phyloP scores from a whole-genome alignment of 1,140 invertebrate species.

The Aphaenogaster floridana region DNA sequence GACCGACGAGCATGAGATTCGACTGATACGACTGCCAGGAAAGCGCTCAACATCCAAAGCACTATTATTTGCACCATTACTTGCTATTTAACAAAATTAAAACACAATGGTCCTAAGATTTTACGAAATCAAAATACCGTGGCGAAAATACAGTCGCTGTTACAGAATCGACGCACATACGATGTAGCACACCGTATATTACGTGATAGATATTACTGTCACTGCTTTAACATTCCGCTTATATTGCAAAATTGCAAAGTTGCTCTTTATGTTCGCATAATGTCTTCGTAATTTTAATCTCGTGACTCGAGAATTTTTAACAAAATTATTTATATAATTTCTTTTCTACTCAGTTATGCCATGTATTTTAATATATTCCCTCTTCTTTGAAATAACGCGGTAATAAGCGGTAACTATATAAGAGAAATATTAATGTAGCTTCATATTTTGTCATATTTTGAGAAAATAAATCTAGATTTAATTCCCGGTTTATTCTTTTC shows the following conservation, averaged over 20 bases:
- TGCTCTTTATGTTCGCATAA: neutral
- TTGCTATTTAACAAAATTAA: neutral
- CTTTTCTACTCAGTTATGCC: neutral
- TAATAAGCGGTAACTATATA: neutral
- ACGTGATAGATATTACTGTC: neutral
- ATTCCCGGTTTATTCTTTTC: neutral
- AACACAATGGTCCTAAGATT: neutral
- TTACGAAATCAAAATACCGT: neutral
- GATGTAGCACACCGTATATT: neutral
- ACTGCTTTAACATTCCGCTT: neutral
- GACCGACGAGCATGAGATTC: neutral
- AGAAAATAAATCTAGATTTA: slow-evolving; percentile 6
- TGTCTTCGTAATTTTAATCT: neutral
- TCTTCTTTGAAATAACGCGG: neutral
- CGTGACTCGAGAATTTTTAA: neutral
- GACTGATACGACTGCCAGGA: neutral
- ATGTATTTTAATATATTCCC: neutral
- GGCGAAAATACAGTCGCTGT: neutral
- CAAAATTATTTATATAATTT: neutral
- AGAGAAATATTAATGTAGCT: neutral
- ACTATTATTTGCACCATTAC: slow-evolving; percentile 34
- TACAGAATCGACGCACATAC: neutral
- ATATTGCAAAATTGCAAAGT: neutral
- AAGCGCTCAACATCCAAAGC: neutral
- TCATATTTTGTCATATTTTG: neutral